Evolutionary conservation across 2,888 invertebrate genomes (phyloP), one percentile per base, ranked within the genome.

Genomic region (Hyposoter dolosus): DNA sequence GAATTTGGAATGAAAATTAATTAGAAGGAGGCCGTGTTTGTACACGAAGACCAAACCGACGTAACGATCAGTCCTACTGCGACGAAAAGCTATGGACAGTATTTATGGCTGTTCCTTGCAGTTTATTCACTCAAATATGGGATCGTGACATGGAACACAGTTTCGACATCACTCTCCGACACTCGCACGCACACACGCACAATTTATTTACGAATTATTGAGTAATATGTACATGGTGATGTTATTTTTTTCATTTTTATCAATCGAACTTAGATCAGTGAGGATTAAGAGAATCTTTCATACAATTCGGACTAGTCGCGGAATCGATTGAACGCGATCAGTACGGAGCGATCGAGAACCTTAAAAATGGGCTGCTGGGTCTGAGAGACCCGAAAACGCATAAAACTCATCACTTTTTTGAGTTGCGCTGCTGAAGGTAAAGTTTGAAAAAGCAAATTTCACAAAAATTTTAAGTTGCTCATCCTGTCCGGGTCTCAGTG

Each of bases 161-260:
- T 76, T 78, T 76, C 68, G 72, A 74, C 66, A 77, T 63, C 40
- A 77, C 53, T 19, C 53, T 45, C 75, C 78, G 6, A 32, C 32
- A 23, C 12, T 45, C 12, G 12, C 43, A 68, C 50, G 50, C 50
- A 40, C 47, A 40, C 82, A 75, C 68, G 69, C 74, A 71, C 40
- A 79, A 47, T n/a, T 65, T 77, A 68, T 81, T 47, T 56, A 78
- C 66, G 50, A 56, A 71, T 63, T 63, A 19, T 60, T 15, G 32
- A 53, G n/a, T 69, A 79, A 71, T 75, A 78, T 82, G 79, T 85
- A 85, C 85, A 85, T 43, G 50, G 78, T 40, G 43, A 53, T 68
- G 78, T 74, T 77, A 72, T 66, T 83, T 74, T 74, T 47, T 74
- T 60, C 40, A 71, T 69, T 71, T 71, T 69, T 53, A 32, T 75